Evolutionary conservation across 2,888 invertebrate species (phyloP), one percentile per base, ranked within the genome.

Genomic region (Crematogaster levior): DNA sequence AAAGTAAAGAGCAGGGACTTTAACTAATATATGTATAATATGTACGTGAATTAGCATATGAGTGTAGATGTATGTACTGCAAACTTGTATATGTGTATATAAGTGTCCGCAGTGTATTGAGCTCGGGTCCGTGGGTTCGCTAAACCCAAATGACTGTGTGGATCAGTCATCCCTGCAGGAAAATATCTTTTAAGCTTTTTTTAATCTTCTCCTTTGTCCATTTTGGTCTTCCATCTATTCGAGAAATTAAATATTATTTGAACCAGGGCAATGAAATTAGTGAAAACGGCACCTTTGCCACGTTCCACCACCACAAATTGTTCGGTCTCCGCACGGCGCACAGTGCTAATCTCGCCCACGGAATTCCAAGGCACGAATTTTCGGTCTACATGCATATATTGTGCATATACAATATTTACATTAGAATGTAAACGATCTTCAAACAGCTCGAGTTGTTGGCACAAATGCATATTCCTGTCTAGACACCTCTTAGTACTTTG

Each of bases 291-390:
- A 40, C 46, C 58, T 30, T 73, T 43, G 43, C 43, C 15, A 40
- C 46, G 21, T 37, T 15, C 63, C 66, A 46, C 12, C 61, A 60
- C 66, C 40, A 56, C 34, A 63, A 85, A 88, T 87, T 87, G 77
- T 83, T 73, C 81, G 60, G 80, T 68, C 82, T 77, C 60, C 53
- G 66, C 65, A 66, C 43, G 58, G 60, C 51, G 77, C 68, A 80
- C 72, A 70, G 83, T n/a, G n/a, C 79, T 87, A 87, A 87, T 87
- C 85, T 85, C 80, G 53, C 85, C 68, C 81, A 74, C 63, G 73
- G 65, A 84, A 84, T 83, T 85, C 68, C 56, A 15, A 77, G 77
- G 72, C 85, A 85, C 85, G 84, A 84, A 84, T 88, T 87, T 83
- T 73, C 73, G 74, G 82, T 21, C 46, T 46, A 68, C 61, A 56